Evolutionary conservation across 2,888 invertebrate species (phyloP).

Genomic region (Metallyticus violacea): DNA sequence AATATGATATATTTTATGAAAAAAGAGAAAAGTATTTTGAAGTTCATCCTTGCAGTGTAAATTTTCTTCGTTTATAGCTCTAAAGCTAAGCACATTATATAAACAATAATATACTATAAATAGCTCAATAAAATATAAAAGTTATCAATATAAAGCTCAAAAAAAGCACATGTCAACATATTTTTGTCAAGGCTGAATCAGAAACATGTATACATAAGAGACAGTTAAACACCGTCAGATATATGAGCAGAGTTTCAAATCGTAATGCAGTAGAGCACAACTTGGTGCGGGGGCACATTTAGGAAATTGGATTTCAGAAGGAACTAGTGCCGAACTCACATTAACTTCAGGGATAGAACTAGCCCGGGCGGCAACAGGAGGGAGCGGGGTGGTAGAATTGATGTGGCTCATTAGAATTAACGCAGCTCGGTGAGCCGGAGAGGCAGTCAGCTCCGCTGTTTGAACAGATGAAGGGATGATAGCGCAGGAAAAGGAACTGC

Average conservation of each 20-base stretch:
- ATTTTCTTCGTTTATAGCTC: too few species aligned
- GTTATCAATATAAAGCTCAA: too few species aligned
- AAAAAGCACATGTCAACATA: too few species aligned
- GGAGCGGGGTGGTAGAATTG: background rate
- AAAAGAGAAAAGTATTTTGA: too few species aligned
- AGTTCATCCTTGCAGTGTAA: too few species aligned
- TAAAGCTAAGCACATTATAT: too few species aligned
- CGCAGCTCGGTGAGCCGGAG: background rate
- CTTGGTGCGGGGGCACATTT: background rate
- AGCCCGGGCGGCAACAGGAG: background rate
- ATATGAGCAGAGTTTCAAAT: background rate
- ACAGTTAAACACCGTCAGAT: background rate
- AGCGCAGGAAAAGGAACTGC: slow-evolving; percentile 15
- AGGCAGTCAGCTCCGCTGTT: background rate
- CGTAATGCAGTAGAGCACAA: background rate
- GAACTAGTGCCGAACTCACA: background rate
- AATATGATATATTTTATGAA: too few species aligned
- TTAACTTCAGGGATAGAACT: background rate
- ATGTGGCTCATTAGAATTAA: slow-evolving; percentile 17
- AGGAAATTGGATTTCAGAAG: background rate
- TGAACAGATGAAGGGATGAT: slow-evolving; percentile 15
- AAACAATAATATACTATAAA: too few species aligned
- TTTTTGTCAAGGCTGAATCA: background rate
- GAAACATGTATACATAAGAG: background rate
- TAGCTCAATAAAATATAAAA: too few species aligned